These are phyloP conservation scores for Heterotis niloticus DNA, from an alignment of 2,113 vertebrate genomes.

Conservation along the genomic window DNA sequence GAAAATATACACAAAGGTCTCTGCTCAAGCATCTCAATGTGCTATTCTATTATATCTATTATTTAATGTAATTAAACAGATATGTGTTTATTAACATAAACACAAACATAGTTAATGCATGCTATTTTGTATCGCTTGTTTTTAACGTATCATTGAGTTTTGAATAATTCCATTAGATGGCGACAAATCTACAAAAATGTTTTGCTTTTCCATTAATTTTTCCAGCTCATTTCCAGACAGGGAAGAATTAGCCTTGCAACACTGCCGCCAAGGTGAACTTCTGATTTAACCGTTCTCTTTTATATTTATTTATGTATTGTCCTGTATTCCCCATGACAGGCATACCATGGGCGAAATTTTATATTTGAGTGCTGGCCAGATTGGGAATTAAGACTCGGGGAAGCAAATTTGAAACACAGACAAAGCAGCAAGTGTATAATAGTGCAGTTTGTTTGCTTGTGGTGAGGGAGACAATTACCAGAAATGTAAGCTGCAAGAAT, in stretches of 20 bases:
- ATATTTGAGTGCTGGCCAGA: not conserved
- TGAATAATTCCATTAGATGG: constrained; percentile 12
- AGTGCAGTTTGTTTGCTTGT: not conserved
- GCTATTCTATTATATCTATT: too few species aligned
- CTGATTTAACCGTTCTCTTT: not conserved
- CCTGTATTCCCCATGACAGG: not conserved
- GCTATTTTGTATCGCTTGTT: not conserved
- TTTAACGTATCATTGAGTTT: not conserved
- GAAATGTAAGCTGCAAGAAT: too few species aligned
- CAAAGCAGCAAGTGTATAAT: not conserved
- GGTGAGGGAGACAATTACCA: not conserved
- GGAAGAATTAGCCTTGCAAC: not conserved
- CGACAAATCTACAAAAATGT: not conserved
- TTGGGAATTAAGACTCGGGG: too few species aligned
- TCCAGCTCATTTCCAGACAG: not conserved
- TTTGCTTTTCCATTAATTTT: not conserved
- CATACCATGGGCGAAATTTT: not conserved
- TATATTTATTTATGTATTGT: too few species aligned
- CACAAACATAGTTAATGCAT: too few species aligned
- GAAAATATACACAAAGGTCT: too few species aligned
- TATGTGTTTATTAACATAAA: too few species aligned
- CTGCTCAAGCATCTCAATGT: too few species aligned
- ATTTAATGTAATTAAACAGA: too few species aligned
- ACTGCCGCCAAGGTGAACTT: not conserved
- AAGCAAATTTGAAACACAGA: not conserved